Evolutionary conservation across 2,888 invertebrate species (phyloP).

Genomic region (Euclidia mi): DNA sequence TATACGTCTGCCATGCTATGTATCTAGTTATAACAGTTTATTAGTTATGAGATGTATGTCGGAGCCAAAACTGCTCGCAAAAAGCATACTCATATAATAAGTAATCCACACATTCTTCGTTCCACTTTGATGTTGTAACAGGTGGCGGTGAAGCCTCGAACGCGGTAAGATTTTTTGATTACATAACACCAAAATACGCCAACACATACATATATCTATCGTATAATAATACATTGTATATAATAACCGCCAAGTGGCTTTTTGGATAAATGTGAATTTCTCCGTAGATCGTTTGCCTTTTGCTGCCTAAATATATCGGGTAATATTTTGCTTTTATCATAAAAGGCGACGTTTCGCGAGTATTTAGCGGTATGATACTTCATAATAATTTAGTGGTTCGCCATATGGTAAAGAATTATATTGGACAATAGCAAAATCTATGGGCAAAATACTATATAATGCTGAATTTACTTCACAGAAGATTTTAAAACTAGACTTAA

Average conservation of each 20-base stretch:
- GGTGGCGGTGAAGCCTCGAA: conserved; percentile 17
- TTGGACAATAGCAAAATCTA: too few species aligned
- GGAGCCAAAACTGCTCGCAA: neutral
- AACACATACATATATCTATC: conserved; percentile 4
- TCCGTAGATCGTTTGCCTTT: conserved; percentile 8
- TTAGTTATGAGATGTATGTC: too few species aligned
- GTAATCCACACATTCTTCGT: conserved; percentile 14
- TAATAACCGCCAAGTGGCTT: conserved; percentile 24
- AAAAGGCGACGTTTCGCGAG: neutral
- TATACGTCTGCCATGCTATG: too few species aligned
- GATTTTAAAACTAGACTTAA: too few species aligned
- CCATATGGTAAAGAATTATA: too few species aligned
- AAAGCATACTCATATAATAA: neutral
- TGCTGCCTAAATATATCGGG: conserved; percentile 7
- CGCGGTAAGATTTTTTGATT: conserved; percentile 37
- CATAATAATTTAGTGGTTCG: neutral
- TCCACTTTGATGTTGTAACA: conserved; percentile 35
- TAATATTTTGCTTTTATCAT: conserved; percentile 10
- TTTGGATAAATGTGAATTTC: conserved; percentile 22
- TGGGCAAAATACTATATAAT: too few species aligned
- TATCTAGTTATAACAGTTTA: too few species aligned
- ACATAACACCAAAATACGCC: conserved; percentile 16
- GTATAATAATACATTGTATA: conserved; percentile 14
- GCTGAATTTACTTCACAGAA: too few species aligned
- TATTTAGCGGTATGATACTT: neutral